Percentiles rank a stretch among this genome's conserved stretches.
These are phyloP conservation scores for Corythornis madagascariensis DNA, from an alignment of 2,113 vertebrate species.

Conservation along the genomic window DNA sequence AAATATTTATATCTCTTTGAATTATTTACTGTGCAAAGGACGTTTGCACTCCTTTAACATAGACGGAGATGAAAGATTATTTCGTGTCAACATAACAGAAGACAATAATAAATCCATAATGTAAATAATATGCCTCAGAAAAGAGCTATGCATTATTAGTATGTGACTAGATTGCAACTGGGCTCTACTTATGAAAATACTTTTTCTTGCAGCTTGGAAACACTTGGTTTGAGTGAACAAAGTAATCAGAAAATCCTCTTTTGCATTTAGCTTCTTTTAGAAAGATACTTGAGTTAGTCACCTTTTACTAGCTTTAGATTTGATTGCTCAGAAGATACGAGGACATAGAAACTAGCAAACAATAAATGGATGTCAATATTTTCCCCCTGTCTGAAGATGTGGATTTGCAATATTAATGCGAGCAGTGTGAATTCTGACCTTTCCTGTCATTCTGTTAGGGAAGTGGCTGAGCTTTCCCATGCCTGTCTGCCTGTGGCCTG, in stretches of 20 bases:
- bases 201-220: not conserved
- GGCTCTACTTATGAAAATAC: not conserved
- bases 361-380: not conserved
- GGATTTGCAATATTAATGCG: not conserved
- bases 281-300: not conserved
- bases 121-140: conserved; percentile 63
- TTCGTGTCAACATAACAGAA: conserved; percentile 67
- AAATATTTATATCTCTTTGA: conserved; percentile 78
- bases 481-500: not conserved
- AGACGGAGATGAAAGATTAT: conserved; percentile 72
- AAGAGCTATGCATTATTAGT: conserved; percentile 1
- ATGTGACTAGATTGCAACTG: conserved; percentile 16
- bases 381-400: not conserved
- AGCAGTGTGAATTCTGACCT: not conserved
- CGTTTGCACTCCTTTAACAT: conserved; percentile 63
- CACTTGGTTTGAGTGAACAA: not conserved
- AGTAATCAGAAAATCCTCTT: not conserved
- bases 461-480: not conserved
- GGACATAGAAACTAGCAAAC: not conserved
- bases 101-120: conserved; percentile 77
- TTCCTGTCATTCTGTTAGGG: not conserved
- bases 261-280: not conserved
- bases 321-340: not conserved
- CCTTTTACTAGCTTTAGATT: not conserved
- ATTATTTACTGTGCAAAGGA: conserved; percentile 77